A percentile compares a stretch with the other conserved stretches of the same genome.
Evolutionary conservation across 2,797 vertebrate species (phyloP).

Genomic region (Gallinago stenura): DNA sequence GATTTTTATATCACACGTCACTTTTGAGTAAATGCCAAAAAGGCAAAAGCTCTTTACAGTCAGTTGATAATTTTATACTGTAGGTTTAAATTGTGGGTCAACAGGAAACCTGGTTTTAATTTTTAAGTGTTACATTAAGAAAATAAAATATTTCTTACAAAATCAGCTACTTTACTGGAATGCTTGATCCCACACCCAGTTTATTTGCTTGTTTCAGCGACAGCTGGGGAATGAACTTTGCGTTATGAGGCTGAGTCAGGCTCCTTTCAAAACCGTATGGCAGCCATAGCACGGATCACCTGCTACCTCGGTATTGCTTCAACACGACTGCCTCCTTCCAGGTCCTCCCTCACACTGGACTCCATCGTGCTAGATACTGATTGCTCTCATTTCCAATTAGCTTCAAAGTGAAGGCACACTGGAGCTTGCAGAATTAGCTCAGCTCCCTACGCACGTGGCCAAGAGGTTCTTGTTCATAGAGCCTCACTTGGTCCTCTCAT

Average conservation of each 20-base stretch:
- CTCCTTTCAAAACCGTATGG: not conserved
- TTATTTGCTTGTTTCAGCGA: not conserved
- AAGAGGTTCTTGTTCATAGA: not conserved
- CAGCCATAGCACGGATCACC: not conserved
- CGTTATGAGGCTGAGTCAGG: accelerated
- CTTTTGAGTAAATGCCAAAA: conserved; percentile 25
- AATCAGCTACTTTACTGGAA: not conserved
- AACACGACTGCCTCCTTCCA: not conserved
- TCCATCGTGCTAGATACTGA: not conserved
- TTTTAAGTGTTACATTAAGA: conserved; percentile 14
- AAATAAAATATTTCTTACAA: not conserved
- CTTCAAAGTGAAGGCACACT: not conserved
- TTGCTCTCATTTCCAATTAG: not conserved
- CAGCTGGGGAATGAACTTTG: not conserved
- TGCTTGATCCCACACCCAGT: not conserved
- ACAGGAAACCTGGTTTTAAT: conserved; percentile 34
- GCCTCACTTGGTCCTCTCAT: not conserved
- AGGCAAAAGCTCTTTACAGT: conserved; percentile 41
- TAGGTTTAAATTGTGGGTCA: conserved; percentile 1
- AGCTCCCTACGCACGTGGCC: not conserved
- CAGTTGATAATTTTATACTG: conserved; percentile 12
- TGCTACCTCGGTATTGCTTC: not conserved
- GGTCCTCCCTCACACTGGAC: not conserved
- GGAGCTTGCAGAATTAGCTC: not conserved
- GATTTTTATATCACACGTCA: conserved; percentile 3